Percentiles rank a stretch among this genome's conserved stretches.
Conservation (phyloP, 1,140 invertebrate species). For the Grapholita molesta region DNA sequence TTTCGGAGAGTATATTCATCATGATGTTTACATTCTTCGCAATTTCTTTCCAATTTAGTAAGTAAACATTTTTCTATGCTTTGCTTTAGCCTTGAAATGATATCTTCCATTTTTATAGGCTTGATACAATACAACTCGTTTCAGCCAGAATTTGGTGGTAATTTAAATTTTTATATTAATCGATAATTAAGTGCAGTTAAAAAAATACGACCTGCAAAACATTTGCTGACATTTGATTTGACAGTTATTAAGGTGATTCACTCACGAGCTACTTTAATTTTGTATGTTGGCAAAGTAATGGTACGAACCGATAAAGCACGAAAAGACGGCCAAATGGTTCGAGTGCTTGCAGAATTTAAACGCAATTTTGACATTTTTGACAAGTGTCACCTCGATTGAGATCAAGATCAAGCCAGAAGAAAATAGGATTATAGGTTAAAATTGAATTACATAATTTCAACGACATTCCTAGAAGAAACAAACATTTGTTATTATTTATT, state of each 20-base stretch:
- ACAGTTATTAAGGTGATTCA: background rate
- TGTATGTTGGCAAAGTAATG: no score
- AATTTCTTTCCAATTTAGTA: conserved; percentile 47
- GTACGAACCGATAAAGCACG: no score
- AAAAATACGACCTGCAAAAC: background rate
- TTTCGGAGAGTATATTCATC: conserved; percentile 44
- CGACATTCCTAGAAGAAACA: conserved; percentile 8
- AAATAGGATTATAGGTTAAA: conserved; percentile 22
- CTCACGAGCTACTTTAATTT: no score
- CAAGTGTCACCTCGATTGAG: background rate
- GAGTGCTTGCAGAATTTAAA: background rate
- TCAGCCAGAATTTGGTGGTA: background rate
- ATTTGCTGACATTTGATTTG: no score
- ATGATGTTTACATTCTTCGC: conserved; percentile 41
- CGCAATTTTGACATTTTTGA: background rate
- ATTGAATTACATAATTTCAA: conserved; percentile 36
- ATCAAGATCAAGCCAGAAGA: background rate
- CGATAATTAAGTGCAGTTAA: background rate
- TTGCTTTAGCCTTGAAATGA: conserved; percentile 28
- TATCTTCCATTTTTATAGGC: background rate
- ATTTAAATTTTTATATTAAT: background rate
- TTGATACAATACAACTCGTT: background rate
- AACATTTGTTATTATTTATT: conserved; percentile 18
- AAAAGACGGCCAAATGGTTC: background rate
- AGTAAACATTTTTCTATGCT: conserved; percentile 45